Conservation (phyloP, 1,140 invertebrate species). For the Patella vulgata region DNA sequence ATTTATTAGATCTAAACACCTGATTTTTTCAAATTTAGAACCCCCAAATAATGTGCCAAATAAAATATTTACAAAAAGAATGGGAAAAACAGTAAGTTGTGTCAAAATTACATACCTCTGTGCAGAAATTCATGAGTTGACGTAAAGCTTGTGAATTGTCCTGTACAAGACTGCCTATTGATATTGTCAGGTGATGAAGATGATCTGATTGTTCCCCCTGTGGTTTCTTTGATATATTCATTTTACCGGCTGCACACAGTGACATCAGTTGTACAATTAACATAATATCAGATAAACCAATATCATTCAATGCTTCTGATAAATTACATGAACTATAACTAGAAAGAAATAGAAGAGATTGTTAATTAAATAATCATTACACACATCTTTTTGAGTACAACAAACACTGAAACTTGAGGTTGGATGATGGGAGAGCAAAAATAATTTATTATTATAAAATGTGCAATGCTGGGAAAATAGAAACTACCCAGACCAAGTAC, state of each 20-base stretch:
- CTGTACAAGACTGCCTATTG: slow-evolving; percentile 72
- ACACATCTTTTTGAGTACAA: slow-evolving; percentile 7
- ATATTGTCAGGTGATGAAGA: slow-evolving; percentile 70
- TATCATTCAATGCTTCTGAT: slow-evolving; percentile 70
- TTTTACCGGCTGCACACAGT: slow-evolving; percentile 71
- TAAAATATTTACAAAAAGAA: too few species aligned
- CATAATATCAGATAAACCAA: slow-evolving; percentile 73
- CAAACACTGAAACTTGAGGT: neutral
- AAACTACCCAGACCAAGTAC: too few species aligned
- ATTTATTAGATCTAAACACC: too few species aligned
- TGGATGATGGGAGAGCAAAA: neutral
- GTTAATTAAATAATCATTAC: slow-evolving; percentile 11
- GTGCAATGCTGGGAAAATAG: too few species aligned
- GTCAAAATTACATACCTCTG: slow-evolving; percentile 69
- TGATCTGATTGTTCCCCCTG: slow-evolving; percentile 55
- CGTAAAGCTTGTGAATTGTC: slow-evolving; percentile 71
- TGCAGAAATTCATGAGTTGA: slow-evolving; percentile 73
- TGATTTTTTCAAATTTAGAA: too few species aligned
- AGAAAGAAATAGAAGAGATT: slow-evolving; percentile 35
- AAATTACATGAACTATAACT: slow-evolving; percentile 70
- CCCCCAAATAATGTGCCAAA: too few species aligned
- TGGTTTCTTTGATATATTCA: slow-evolving; percentile 44
- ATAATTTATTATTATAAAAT: too few species aligned
- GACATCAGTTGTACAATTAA: slow-evolving; percentile 75
- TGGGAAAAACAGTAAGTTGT: too few species aligned